These are phyloP conservation scores for Acrocephalus scirpaceus DNA, from an alignment of 2,797 vertebrate species.

Conservation along the genomic window DNA sequence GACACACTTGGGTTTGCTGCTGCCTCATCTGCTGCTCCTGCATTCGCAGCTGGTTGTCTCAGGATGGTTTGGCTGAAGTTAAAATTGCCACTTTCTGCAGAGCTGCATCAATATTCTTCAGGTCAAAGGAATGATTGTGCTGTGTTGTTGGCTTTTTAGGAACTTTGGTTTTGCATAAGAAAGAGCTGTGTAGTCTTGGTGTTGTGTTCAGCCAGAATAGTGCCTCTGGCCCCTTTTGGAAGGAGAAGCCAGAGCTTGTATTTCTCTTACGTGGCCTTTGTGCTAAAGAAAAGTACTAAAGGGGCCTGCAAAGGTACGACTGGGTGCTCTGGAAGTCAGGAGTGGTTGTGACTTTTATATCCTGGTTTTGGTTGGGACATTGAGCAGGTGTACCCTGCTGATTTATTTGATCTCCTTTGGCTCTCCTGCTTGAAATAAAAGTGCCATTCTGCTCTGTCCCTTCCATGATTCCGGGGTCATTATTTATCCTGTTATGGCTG, in stretches of 20 bases:
- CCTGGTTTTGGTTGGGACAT: neutral
- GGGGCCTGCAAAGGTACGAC: neutral
- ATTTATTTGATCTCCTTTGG: neutral
- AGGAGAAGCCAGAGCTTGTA: neutral
- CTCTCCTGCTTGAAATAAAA: neutral
- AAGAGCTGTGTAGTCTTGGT: neutral
- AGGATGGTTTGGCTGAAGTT: neutral
- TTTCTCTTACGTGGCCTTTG: neutral
- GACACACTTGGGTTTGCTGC: accelerated
- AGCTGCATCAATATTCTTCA: too few species aligned
- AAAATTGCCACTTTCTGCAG: too few species aligned
- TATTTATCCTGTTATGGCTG: neutral
- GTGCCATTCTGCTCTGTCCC: neutral
- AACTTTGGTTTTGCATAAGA: neutral
- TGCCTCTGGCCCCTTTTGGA: neutral
- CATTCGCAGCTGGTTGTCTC: accelerated
- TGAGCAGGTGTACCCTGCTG: neutral
- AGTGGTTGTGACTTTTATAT: too few species aligned
- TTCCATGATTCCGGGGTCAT: neutral
- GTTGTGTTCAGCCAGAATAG: neutral
- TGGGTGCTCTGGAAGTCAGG: neutral
- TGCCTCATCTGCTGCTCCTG: accelerated
- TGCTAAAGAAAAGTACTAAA: neutral
- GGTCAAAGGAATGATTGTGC: neutral
- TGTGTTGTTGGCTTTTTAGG: neutral